These are phyloP conservation scores for Callosobruchus maculatus DNA, from an alignment of 2,888 invertebrate species.

Conservation along the genomic window DNA sequence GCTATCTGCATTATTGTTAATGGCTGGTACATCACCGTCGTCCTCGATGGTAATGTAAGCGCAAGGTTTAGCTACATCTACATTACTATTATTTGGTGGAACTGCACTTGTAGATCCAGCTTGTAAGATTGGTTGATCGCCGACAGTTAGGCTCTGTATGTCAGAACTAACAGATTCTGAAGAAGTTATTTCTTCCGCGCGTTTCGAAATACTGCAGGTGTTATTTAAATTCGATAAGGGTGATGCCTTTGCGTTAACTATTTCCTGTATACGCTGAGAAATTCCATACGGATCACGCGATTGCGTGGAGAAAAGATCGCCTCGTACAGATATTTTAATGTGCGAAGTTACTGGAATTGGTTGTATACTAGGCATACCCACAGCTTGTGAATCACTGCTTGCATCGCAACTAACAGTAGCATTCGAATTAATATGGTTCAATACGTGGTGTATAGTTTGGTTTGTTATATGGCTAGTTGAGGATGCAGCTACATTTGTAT, in stretches of 20 bases:
- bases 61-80: not conserved
- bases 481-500: too few relatives aligned
- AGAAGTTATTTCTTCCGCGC: too few relatives aligned
- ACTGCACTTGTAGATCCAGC: too few relatives aligned
- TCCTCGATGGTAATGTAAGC: not conserved
- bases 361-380: not conserved
- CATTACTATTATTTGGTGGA: not conserved
- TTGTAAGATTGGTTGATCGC: too few relatives aligned
- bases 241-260: not conserved
- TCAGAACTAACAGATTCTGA: too few relatives aligned
- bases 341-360: not conserved
- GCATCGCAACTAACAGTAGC: not conserved
- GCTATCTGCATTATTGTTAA: too few relatives aligned
- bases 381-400: not conserved
- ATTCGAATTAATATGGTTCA: not conserved
- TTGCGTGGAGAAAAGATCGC: not conserved
- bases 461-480: not conserved
- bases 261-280: not conserved
- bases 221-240: not conserved
- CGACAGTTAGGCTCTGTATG: too few relatives aligned
- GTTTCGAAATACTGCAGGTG: too few relatives aligned
- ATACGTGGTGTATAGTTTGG: not conserved
- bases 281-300: not conserved
- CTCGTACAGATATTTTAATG: not conserved
- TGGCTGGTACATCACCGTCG: not conserved